These are phyloP conservation scores for Mesembrinibis cayennensis DNA, from an alignment of 2,113 vertebrate genomes.

Conservation along the genomic window DNA sequence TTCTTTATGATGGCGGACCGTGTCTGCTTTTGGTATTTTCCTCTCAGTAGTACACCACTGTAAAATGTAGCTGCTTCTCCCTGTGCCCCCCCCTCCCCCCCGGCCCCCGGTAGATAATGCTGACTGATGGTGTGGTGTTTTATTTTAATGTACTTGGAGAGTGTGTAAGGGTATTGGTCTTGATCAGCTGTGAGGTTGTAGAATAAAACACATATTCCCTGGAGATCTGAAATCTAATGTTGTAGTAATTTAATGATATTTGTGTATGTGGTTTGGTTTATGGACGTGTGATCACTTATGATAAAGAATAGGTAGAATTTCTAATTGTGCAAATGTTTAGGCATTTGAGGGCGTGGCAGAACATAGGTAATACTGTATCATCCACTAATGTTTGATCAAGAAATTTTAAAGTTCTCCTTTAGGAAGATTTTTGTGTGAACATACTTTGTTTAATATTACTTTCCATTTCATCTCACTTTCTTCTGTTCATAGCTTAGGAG, in stretches of 20 bases:
- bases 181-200: background rate
- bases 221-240: background rate
- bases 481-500: background rate
- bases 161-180: background rate
- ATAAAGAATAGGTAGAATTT: background rate
- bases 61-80: background rate
- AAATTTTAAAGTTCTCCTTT: background rate
- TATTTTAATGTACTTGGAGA: background rate
- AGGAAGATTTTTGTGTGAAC: background rate
- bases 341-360: background rate
- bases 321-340: background rate
- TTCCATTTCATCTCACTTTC: background rate
- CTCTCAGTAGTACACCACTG: background rate
- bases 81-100: too few species aligned
- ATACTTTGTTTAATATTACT: background rate
- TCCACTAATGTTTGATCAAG: background rate
- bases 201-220: background rate
- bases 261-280: background rate
- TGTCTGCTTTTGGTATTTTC: background rate
- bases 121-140: background rate
- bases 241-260: background rate
- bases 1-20: background rate
- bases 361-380: background rate
- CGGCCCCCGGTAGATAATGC: background rate
- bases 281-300: accelerated